A percentile compares a stretch with the other conserved stretches of the same genome.
These are phyloP conservation scores for Parnassius mnemosyne DNA, from an alignment of 2,888 invertebrate genomes.

Conservation along the genomic window DNA sequence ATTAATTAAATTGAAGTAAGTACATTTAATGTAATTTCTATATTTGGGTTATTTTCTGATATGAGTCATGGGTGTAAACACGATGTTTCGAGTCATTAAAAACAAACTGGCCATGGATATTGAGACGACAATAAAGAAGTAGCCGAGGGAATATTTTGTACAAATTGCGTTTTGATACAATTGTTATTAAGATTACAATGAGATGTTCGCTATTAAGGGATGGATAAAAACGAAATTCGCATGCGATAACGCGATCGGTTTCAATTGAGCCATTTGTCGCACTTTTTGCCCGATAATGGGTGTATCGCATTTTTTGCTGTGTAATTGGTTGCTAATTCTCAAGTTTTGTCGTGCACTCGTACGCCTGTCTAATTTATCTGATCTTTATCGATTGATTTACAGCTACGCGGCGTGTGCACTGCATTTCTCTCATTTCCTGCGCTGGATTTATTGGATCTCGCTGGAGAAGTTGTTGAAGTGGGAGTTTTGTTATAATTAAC, in stretches of 20 bases:
- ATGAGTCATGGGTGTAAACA: conserved; percentile 12
- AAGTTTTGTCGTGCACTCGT: conserved; percentile 42
- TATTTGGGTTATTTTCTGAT: conserved; percentile 14
- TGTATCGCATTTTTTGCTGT: conserved; percentile 47
- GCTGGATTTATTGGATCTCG: conserved; percentile 25
- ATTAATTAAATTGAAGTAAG: conserved; percentile 14
- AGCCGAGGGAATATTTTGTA: conserved; percentile 11
- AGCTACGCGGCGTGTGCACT: conserved; percentile 36
- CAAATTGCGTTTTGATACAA: conserved; percentile 4
- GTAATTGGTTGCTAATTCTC: conserved; percentile 59
- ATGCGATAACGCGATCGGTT: conserved; percentile 49
- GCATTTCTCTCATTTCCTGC: conserved; percentile 36
- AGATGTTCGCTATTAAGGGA: conserved; percentile 11
- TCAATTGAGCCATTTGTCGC: conserved; percentile 57
- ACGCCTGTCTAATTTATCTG: conserved; percentile 40
- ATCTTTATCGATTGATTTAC: conserved; percentile 55
- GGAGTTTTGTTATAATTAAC: conserved; percentile 21
- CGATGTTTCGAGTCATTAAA: conserved; percentile 21
- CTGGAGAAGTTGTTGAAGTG: background rate
- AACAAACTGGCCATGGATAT: conserved; percentile 11
- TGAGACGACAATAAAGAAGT: conserved; percentile 13
- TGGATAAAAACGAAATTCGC: conserved; percentile 50
- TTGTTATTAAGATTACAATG: conserved; percentile 14
- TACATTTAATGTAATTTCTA: conserved; percentile 19
- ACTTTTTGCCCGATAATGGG: conserved; percentile 47